Evolutionary conservation across 2,888 invertebrate genomes (phyloP), one percentile per base, ranked within the genome.

Genomic region (Stenoptilia bipunctidactyla): DNA sequence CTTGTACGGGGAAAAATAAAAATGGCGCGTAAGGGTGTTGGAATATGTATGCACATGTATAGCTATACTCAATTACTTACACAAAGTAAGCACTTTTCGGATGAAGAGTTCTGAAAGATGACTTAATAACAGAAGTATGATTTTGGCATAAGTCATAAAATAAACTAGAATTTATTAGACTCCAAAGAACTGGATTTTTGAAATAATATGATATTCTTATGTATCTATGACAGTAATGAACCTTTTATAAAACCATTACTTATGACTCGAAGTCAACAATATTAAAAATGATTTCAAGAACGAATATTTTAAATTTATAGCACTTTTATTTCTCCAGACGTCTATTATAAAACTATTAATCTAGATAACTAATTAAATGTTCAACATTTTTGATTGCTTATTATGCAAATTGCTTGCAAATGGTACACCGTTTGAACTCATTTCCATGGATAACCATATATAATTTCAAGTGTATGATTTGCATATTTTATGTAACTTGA

Each of bases 1-100:
- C 56, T 60, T 55, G 63, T 56, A 30, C 61, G 55, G 58, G 62
- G 67, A 73, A 73, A 74, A 71, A 61, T 61, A 46, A 30, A 30
- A 30, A 30, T 8, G 30, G 30, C 30, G 30, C 30, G 12, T n/a
- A 30, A n/a, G 55, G 54, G 15, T 39, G 15, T 12, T 44, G 36
- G 9, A 15, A 36, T 34, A 12, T 12, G 15, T 27, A 36, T 14
- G 14, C 33, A 39, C 15, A 10, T 10, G 5, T 38, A 27, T 30
- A 27, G 3, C 13, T 27, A 27, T 1, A 10, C 10, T 13, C 27
- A 13, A n/a, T 37, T 25, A 25, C 48, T 45, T 44, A 46, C 47
- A 46, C 45, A 46, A 38, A 37, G 34, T 38, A 43, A 20, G 20
- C 20, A 20, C 20, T 20, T 20, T 20, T 20, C 8, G 20, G 20